Percentiles rank a stretch among this genome's conserved stretches.
These are phyloP conservation scores for Pocillopora damicornis DNA, from an alignment of 64 coral and sea anemone genomes.

Conservation along the genomic window DNA sequence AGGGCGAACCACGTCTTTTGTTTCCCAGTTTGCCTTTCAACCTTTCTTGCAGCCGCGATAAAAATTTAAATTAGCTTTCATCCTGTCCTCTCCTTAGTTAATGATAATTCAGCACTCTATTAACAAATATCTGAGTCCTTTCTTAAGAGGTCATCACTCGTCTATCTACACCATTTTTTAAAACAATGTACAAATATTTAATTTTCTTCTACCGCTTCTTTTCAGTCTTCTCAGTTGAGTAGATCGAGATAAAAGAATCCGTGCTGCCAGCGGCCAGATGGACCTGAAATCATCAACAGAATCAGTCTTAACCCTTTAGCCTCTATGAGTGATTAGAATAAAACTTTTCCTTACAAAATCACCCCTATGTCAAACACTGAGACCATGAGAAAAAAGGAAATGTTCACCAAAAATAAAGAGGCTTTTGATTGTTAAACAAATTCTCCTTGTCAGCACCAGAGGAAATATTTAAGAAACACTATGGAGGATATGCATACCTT, in stretches of 20 bases:
- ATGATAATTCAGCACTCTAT: background rate
- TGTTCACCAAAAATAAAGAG: no score
- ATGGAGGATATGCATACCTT: no score
- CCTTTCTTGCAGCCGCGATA: background rate
- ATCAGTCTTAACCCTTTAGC: background rate
- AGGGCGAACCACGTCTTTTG: background rate
- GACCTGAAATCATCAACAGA: conserved; percentile 50
- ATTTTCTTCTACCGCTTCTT: conserved; percentile 71
- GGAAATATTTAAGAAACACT: no score
- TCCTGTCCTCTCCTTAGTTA: background rate
- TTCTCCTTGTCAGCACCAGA: no score
- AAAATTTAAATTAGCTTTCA: background rate
- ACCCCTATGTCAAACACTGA: no score
- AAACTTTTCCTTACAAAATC: no score
- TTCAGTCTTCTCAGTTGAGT: conserved; percentile 97
- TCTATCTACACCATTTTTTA: conserved; percentile 15
- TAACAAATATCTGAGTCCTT: background rate
- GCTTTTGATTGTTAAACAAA: no score
- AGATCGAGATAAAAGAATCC: conserved; percentile 95
- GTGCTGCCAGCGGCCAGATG: conserved; percentile 93
- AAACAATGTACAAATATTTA: background rate
- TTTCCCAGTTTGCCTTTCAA: no score
- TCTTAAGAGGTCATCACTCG: background rate
- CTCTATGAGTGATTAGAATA: background rate
- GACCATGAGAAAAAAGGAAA: no score